phyloP scores from a whole-genome alignment of 2,888 invertebrate genomes.

The Rhingia rostrata region DNA sequence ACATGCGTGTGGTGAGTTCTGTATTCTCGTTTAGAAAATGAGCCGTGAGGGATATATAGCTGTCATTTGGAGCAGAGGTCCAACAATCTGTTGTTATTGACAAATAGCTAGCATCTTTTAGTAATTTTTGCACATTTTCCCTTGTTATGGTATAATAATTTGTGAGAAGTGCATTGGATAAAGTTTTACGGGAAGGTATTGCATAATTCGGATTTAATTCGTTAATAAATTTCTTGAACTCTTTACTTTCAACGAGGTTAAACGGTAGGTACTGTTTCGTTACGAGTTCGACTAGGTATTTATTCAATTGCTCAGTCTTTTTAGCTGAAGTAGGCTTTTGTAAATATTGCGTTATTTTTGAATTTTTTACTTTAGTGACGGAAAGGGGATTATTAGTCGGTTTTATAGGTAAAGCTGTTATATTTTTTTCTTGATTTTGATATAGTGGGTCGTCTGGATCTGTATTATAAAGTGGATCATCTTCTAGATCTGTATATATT shows the following conservation, averaged over 20 bases:
- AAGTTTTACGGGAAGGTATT: slow-evolving; percentile 15
- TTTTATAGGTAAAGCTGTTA: neutral
- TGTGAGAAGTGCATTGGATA: slow-evolving; percentile 22
- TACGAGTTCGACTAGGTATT: slow-evolving; percentile 13
- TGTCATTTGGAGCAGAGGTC: slow-evolving; percentile 15
- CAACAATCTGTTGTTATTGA: slow-evolving; percentile 12
- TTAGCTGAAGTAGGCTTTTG: slow-evolving; percentile 18
- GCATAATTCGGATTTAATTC: slow-evolving; percentile 21
- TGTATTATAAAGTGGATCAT: neutral
- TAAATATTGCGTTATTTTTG: slow-evolving; percentile 17
- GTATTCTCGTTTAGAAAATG: slow-evolving; percentile 11
- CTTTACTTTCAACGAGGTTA: slow-evolving; percentile 10
- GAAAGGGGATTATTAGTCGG: neutral
- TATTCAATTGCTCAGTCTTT: slow-evolving; percentile 16
- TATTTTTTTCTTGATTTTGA: neutral
- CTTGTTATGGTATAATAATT: slow-evolving; percentile 11
- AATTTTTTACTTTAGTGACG: neutral
- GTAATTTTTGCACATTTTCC: neutral
- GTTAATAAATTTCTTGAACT: slow-evolving; percentile 5
- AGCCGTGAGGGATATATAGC: slow-evolving; percentile 2
- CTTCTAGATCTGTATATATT: neutral
- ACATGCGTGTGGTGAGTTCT: slow-evolving; percentile 1
- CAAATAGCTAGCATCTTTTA: slow-evolving; percentile 1
- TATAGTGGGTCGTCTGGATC: neutral
- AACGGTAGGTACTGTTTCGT: slow-evolving; percentile 29